These are phyloP conservation scores for Tragulus kanchil DNA, from an alignment of 2,113 vertebrate genomes.

Conservation along the genomic window DNA sequence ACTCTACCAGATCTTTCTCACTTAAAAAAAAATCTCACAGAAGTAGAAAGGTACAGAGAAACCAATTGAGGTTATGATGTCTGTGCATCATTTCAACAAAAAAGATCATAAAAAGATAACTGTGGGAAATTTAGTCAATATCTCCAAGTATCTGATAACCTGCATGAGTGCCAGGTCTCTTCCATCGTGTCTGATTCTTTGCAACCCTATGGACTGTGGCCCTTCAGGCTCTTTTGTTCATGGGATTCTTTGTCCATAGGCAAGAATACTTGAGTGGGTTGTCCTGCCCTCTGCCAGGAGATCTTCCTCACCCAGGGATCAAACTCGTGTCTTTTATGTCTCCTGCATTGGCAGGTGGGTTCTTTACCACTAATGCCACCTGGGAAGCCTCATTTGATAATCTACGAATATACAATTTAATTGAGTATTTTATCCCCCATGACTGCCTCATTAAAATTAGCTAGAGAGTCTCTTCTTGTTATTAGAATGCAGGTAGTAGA, in stretches of 20 bases:
- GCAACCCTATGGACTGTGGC: no score
- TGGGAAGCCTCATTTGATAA: neutral
- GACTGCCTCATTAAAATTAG: neutral
- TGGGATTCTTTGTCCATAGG: no score
- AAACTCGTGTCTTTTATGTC: no score
- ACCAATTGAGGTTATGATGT: neutral
- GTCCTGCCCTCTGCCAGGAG: no score
- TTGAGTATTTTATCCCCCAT: neutral
- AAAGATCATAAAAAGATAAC: neutral
- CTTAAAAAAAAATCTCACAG: neutral
- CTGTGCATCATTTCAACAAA: neutral
- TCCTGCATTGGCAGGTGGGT: no score
- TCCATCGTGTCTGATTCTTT: no score
- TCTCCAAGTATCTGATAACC: neutral
- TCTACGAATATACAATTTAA: neutral
- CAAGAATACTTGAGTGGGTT: no score
- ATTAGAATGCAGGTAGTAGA: neutral
- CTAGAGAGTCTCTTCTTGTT: neutral
- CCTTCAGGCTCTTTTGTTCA: no score
- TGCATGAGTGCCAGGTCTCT: no score
- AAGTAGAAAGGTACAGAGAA: neutral
- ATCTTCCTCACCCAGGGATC: no score
- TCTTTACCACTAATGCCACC: no score
- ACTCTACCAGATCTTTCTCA: neutral
- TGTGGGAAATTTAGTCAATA: neutral